Evolutionary conservation across 2,797 vertebrate species (phyloP), one percentile per base, ranked within the genome.

Genomic region (Tokudaia muenninki): DNA sequence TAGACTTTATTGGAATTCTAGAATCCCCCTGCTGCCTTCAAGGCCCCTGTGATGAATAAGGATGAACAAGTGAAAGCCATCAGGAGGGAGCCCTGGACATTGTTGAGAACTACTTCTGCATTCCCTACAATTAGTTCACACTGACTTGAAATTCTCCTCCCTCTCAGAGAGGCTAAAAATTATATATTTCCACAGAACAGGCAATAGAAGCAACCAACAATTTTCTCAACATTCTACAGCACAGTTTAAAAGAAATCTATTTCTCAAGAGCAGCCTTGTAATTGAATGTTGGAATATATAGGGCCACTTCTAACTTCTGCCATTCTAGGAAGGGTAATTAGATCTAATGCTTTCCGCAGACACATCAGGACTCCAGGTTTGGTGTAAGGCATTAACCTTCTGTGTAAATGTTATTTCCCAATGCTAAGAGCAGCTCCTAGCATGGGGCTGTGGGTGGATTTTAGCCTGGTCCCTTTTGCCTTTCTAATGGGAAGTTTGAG

Each of bases 141-240:
- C 47, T 88, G 87, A 86, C 70, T 91, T 90, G 75, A 97, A 97
- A 91, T 91, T 91, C 59, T 98, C 81, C 82, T 87, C 79, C 22
- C 44, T 96, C 94, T 97, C 24, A 65, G 26, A 90, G 47, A 90
- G 63, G 29, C 74, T 92, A 97, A 93, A 94, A 96, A 97, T 90
- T 94, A 96, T 37, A 94, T 94, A 97, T 95, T 95, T 65, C 84
- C 87, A 83, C 13, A 50, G 44, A 97, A 95, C 82, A 90, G 77
- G 67, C 87, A 91, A 78, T 61, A 84, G 93, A 96, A 95, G 90
- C 90, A 96, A 93, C 87, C 81, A 97, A 96, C 84, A 96, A 98
- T 97, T 97, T 97, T 95, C 92, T 90, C 93, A 37, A 96, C 89
- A 91, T 89, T 90, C 31, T 55, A 88, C 34, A 95, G 21, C 3